Percentiles rank a stretch among this genome's conserved stretches.
These are phyloP conservation scores for Meles meles DNA, from an alignment of 2,113 vertebrate genomes.

Conservation along the genomic window DNA sequence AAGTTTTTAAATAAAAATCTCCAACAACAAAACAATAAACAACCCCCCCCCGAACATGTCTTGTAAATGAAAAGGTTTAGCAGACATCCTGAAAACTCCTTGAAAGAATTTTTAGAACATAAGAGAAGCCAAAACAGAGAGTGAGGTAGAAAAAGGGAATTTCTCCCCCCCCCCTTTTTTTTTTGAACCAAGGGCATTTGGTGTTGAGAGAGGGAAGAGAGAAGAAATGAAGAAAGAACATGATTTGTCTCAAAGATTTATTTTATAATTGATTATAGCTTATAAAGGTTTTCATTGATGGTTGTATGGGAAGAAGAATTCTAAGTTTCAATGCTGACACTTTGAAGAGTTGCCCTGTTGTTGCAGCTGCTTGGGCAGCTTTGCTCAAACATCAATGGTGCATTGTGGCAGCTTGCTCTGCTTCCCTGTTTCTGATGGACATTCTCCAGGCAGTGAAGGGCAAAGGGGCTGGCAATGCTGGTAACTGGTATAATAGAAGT, in stretches of 20 bases:
- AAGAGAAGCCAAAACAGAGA: slow-evolving; percentile 27
- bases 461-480: slow-evolving; percentile 60
- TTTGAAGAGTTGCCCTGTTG: slow-evolving; percentile 82
- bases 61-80: slow-evolving; percentile 76
- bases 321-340: slow-evolving; percentile 71
- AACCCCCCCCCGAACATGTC: slow-evolving; percentile 44
- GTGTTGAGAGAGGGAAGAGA: slow-evolving; percentile 57
- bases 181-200: slow-evolving; percentile 64
- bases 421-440: slow-evolving; percentile 77
- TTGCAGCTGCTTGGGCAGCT: slow-evolving; percentile 83
- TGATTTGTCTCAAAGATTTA: slow-evolving; percentile 49
- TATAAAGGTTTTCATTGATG: slow-evolving; percentile 75
- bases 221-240: slow-evolving; percentile 40
- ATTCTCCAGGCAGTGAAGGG: slow-evolving; percentile 72
- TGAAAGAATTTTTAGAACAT: slow-evolving; percentile 71
- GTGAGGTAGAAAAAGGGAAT: slow-evolving; percentile 16
- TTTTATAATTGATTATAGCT: slow-evolving; percentile 67
- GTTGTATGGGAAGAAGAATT: slow-evolving; percentile 66
- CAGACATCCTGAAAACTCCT: slow-evolving; percentile 73
- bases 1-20: slow-evolving; percentile 67
- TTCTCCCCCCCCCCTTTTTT: too few species aligned
- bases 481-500: slow-evolving; percentile 66
- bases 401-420: slow-evolving; percentile 75
- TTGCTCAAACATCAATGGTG: slow-evolving; percentile 80
- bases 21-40: slow-evolving; percentile 54